Conservation (phyloP, 2,888 invertebrate species). For the Xestobium rufovillosum region DNA sequence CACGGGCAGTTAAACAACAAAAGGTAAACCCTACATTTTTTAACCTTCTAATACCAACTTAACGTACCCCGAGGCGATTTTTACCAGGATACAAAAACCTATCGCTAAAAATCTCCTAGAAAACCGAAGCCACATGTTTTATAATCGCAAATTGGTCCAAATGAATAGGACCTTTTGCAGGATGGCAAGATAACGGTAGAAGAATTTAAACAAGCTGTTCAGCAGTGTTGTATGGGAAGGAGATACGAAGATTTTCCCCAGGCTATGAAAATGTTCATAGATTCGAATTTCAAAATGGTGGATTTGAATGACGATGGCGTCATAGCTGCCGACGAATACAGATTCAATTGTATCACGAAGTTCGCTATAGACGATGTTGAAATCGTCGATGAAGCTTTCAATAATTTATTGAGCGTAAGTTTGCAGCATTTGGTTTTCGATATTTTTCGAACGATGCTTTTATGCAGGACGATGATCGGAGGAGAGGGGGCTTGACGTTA, state of each 20-base stretch:
- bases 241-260: conserved; percentile 74
- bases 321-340: conserved; percentile 70
- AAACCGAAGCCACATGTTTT: no score
- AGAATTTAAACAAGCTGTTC: conserved; percentile 75
- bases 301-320: conserved; percentile 75
- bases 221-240: conserved; percentile 71
- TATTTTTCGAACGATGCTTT: not conserved
- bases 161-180: conserved; percentile 47
- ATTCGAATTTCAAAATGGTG: conserved; percentile 73
- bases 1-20: no score
- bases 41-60: no score
- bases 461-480: conserved; percentile 69
- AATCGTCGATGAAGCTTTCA: conserved; percentile 69
- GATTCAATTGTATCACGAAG: conserved; percentile 74
- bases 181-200: conserved; percentile 74
- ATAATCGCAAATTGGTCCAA: no score
- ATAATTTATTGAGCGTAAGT: conserved; percentile 68
- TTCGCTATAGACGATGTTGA: conserved; percentile 72
- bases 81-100: no score
- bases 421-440: not conserved
- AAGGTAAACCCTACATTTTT: no score
- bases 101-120: no score
- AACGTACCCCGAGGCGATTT: no score
- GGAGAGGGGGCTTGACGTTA: conserved; percentile 68
- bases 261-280: conserved; percentile 80